Evolutionary conservation across 2,113 vertebrate genomes (phyloP).

Genomic region (Pangasianodon gigas): DNA sequence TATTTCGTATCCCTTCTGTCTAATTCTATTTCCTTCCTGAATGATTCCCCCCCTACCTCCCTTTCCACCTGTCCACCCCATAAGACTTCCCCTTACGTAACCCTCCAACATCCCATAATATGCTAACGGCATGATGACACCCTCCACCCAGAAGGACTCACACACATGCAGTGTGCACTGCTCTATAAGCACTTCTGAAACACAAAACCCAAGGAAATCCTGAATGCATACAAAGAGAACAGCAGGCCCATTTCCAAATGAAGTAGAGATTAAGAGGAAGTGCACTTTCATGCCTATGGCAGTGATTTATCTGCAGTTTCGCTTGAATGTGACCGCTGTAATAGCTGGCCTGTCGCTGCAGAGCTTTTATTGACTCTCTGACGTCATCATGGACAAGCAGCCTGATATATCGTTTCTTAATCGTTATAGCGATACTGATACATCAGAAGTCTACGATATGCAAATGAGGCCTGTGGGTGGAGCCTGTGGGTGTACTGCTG

Average conservation of each 20-base stretch:
- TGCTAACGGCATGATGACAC: neutral
- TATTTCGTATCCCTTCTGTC: neutral
- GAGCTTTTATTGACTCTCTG: neutral
- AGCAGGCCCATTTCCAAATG: neutral
- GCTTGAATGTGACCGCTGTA: neutral
- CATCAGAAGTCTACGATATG: neutral
- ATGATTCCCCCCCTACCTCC: neutral
- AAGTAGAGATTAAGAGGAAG: neutral
- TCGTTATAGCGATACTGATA: neutral
- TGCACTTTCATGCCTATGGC: neutral
- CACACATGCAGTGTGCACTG: neutral
- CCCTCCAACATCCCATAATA: conserved; percentile 28
- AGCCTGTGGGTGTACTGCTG: neutral
- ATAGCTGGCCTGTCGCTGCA: neutral
- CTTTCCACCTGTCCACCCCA: conserved; percentile 8
- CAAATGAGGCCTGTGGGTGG: neutral
- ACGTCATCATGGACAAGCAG: neutral
- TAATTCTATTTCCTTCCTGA: neutral
- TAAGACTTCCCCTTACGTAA: conserved; percentile 28
- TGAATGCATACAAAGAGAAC: neutral
- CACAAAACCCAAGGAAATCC: neutral
- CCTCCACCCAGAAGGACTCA: neutral
- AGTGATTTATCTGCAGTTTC: neutral
- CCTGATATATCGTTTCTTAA: neutral
- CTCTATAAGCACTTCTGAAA: conserved; percentile 33